Percentiles rank a stretch among this genome's conserved stretches.
Evolutionary conservation across 2,888 invertebrate species (phyloP).

Genomic region (Thera britannica): DNA sequence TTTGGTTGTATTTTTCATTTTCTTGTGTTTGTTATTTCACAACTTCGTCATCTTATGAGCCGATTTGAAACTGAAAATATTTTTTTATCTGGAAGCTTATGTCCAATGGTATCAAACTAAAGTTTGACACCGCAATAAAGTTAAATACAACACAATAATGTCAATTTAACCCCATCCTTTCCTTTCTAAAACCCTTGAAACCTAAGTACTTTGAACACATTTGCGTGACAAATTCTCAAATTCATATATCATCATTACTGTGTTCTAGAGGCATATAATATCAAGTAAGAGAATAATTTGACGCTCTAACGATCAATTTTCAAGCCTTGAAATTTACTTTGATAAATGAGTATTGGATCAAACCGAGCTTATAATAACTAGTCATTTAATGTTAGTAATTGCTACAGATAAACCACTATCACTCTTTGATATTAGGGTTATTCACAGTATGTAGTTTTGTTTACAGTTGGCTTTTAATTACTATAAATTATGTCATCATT

Average conservation of each 20-base stretch:
- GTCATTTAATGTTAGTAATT: conserved; percentile 4
- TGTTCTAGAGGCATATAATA: neutral
- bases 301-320: neutral
- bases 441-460: neutral
- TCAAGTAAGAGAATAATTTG: neutral
- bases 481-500: too few relatives aligned
- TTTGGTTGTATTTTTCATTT: too few relatives aligned
- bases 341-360: conserved; percentile 6
- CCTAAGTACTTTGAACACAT: neutral
- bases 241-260: neutral
- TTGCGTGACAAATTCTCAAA: neutral
- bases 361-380: conserved; percentile 2
- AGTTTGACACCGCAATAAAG: too few relatives aligned
- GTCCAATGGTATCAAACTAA: too few relatives aligned
- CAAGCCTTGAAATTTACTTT: conserved; percentile 9
- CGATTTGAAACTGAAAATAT: too few relatives aligned
- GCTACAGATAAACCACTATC: neutral
- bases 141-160: too few relatives aligned
- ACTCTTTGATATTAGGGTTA: neutral
- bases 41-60: too few relatives aligned
- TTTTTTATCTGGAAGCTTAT: too few relatives aligned
- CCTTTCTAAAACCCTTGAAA: neutral
- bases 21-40: too few relatives aligned
- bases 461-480: neutral
- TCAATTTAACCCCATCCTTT: neutral